Evolutionary conservation across 2,113 vertebrate genomes (phyloP), one percentile per base, ranked within the genome.

Genomic region (Serilophus lunatus): DNA sequence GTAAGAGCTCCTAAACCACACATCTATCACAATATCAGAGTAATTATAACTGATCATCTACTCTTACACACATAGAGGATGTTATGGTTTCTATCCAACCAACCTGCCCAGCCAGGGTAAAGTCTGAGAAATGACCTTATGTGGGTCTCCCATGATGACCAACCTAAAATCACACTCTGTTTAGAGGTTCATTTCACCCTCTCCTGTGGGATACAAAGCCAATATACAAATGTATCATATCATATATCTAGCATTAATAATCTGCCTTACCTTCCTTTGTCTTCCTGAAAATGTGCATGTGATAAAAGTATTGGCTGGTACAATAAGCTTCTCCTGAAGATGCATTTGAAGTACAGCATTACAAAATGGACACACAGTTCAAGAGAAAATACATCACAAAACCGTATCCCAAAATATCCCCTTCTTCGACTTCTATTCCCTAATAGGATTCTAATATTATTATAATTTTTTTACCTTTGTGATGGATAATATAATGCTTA

Each of bases 131-230:
- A 56, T 28, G n/a, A 80, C 18, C 40, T 82, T 53, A 83, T 2
- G 1, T 2, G 1, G 11, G 25, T 40, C 18, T 68, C 44, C 44
- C 40, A 60, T 3, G 5, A 49, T 10, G n/a, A 72, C 28, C 3
- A 1, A 68, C 23, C 38, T 47, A 56, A 53, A 92, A 28, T 17
- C 23, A 63, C 5, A 5, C 19, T 42, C 38, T 79, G 22, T 71
- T 75, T 24, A 53, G 23, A 66, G 22, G 26, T 78, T 29, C 28
- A 47, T 69, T 77, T 80, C 38, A 80, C 13, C 6, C 23, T 44
- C 29, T 86, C 72, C 71, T 38, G 14, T 19, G 68, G 44, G 54
- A 86, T 31, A 71, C 78, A 84, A 47, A 8, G 50, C 12, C 2
- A 1, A 0, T 42, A 26, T 6, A 68, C 12, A 42, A 68, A 63